Evolutionary conservation across 2,888 invertebrate species (phyloP).

Genomic region (Drosophila ustulata): DNA sequence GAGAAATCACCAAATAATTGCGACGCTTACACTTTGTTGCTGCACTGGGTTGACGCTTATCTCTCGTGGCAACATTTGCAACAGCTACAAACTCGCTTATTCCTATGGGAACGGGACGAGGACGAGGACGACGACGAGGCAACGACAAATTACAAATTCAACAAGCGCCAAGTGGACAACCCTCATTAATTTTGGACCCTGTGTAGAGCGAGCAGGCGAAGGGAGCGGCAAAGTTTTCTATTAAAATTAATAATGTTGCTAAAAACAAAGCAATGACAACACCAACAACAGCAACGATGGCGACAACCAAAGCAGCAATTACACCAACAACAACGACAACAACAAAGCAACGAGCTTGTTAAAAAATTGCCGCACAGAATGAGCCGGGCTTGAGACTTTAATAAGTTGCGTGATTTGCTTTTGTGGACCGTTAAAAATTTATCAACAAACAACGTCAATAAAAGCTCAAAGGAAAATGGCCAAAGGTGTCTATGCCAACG

Average conservation of each 20-base stretch:
- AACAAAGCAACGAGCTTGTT: constrained; percentile 57
- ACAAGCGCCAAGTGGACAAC: constrained; percentile 83
- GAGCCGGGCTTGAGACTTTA: constrained; percentile 48
- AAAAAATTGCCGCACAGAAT: constrained; percentile 60
- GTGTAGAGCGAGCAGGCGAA: background rate
- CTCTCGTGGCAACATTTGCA: constrained; percentile 75
- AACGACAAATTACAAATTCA: constrained; percentile 80
- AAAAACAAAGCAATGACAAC: constrained; percentile 50
- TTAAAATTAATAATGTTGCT: constrained; percentile 83
- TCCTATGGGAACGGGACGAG: constrained; percentile 67
- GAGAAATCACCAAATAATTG: constrained; percentile 81
- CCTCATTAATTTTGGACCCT: constrained; percentile 73
- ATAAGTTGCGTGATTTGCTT: constrained; percentile 67
- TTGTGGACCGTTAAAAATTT: constrained; percentile 65
- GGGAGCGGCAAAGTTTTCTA: constrained; percentile 73
- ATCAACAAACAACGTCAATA: constrained; percentile 73
- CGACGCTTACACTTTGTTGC: constrained; percentile 80
- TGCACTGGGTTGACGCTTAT: constrained; percentile 69
- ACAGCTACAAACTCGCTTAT: constrained; percentile 54
- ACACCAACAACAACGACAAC: constrained; percentile 53
- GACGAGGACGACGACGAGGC: background rate
- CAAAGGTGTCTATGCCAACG: constrained; percentile 46
- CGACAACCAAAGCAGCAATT: constrained; percentile 33
- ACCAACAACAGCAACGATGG: constrained; percentile 28
- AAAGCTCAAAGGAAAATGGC: constrained; percentile 53